Percentiles rank a stretch among this genome's conserved stretches.
Conservation (phyloP, 2,113 vertebrate genomes). For the Hyla sarda region DNA sequence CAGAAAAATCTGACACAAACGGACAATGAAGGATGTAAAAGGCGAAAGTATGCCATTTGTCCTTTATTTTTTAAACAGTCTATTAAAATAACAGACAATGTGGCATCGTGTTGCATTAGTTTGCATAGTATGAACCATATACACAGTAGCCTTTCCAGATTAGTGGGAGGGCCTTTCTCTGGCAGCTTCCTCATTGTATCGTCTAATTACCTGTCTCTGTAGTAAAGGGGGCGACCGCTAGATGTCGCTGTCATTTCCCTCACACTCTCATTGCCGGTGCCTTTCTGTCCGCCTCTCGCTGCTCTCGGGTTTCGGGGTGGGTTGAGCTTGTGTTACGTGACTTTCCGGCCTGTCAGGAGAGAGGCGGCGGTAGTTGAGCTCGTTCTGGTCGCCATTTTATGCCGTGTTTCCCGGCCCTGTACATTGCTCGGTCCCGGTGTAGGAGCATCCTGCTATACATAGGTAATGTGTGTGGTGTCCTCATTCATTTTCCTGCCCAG, state of each 20-base stretch:
- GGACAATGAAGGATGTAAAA: no score
- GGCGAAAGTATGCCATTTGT: no score
- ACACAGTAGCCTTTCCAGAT: no score
- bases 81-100: no score
- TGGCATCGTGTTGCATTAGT: no score
- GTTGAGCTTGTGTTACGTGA: slow-evolving; percentile 30
- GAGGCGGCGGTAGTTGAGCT: background rate
- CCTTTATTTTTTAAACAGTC: no score
- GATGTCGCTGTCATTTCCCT: background rate
- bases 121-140: no score
- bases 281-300: slow-evolving; percentile 3
- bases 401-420: background rate
- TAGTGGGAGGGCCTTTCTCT: no score
- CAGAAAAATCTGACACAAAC: no score
- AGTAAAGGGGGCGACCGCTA: background rate
- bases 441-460: background rate
- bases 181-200: no score
- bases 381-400: background rate
- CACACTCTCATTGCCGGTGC: background rate
- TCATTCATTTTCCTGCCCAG: background rate
- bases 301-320: slow-evolving; percentile 27
- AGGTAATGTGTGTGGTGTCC: no score
- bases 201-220: background rate
- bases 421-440: background rate
- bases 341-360: slow-evolving; percentile 20